Conservation (phyloP, 2,888 invertebrate species). For the Tridacna gigas region DNA sequence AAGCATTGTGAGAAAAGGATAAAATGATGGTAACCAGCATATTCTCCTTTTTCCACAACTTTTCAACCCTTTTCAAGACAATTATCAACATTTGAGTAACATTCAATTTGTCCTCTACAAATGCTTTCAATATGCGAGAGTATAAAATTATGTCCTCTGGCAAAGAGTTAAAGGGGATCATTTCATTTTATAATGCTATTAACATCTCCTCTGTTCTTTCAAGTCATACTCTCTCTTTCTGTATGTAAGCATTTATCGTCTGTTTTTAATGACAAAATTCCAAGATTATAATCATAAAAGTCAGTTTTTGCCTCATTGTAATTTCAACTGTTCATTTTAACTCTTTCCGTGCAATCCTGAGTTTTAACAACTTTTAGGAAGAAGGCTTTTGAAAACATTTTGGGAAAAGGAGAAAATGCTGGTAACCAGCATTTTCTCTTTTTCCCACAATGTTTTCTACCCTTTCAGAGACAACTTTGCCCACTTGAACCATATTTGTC, state of each 20-base stretch:
- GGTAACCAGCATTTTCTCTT: background rate
- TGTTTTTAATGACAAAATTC: background rate
- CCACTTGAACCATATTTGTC: too few species aligned
- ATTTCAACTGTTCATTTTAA: background rate
- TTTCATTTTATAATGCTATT: too few species aligned
- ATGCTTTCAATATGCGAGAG: too few species aligned
- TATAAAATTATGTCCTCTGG: too few species aligned
- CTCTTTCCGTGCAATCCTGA: background rate
- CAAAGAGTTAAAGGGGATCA: too few species aligned
- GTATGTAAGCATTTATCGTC: background rate
- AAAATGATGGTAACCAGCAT: too few species aligned
- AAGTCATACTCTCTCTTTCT: background rate
- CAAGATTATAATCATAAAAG: background rate
- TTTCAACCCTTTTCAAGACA: too few species aligned
- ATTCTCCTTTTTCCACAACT: too few species aligned
- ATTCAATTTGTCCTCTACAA: too few species aligned
- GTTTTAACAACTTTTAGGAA: background rate
- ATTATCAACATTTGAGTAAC: too few species aligned
- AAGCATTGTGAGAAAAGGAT: too few species aligned
- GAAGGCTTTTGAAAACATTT: background rate
- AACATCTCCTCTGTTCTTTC: background rate
- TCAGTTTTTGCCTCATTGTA: background rate
- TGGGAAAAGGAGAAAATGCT: constrained; percentile 9
- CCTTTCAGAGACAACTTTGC: too few species aligned
- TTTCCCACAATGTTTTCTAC: background rate